Conservation (phyloP, 2,113 vertebrate genomes). For the Chrysochloris asiatica region DNA sequence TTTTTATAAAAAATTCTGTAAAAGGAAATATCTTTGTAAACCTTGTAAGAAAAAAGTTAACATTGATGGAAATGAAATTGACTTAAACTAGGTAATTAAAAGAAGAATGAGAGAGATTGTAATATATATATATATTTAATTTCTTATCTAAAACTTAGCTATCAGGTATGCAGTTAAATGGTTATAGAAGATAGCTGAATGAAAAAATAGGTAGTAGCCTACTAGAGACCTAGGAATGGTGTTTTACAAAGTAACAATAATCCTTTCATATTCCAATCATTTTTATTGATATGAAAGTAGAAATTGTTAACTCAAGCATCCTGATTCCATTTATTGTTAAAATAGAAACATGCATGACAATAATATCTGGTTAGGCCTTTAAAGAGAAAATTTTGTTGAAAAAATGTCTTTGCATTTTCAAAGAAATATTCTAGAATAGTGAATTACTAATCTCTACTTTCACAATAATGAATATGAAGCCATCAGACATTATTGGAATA, state of each 20-base stretch:
- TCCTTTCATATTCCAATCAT: too few species aligned
- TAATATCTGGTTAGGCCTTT: not conserved
- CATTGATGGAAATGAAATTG: not conserved
- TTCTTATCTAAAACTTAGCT: not conserved
- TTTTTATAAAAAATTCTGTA: not conserved
- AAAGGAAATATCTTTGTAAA: not conserved
- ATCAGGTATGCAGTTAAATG: not conserved
- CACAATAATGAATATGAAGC: too few species aligned
- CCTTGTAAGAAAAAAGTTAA: not conserved
- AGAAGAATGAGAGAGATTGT: not conserved
- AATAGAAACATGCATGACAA: not conserved
- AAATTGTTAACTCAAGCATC: not conserved
- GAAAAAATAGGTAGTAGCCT: not conserved
- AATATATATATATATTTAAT: too few species aligned
- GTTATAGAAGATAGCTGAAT: not conserved
- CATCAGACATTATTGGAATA: too few species aligned
- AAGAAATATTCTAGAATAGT: not conserved
- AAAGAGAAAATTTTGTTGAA: not conserved
- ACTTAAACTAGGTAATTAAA: not conserved
- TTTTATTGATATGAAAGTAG: not conserved
- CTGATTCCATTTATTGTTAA: not conserved
- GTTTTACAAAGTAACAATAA: not conserved
- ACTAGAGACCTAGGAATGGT: not conserved
- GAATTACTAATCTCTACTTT: too few species aligned
- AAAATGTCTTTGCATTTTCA: not conserved